Conservation (phyloP, 2,113 vertebrate species). For the Onychostruthus taczanowskii region DNA sequence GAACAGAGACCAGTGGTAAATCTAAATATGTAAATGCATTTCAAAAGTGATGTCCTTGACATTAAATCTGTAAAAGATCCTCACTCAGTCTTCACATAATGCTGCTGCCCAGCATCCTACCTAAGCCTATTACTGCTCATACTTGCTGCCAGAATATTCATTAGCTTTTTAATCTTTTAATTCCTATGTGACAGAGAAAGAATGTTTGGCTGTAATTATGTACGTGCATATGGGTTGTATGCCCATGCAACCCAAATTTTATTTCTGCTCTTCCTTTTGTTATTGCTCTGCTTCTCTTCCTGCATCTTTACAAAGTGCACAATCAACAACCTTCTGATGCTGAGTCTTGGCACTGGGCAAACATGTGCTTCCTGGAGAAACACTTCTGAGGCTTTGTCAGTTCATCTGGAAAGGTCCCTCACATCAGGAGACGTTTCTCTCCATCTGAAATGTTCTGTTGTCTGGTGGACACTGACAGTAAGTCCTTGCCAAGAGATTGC, state of each 20-base stretch:
- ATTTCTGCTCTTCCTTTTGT: not conserved
- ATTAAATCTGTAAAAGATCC: not conserved
- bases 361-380: not conserved
- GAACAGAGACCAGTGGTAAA: not conserved
- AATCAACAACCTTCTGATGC: not conserved
- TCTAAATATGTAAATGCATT: not conserved
- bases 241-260: not conserved
- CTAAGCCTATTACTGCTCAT: not conserved
- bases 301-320: not conserved
- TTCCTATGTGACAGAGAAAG: not conserved
- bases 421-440: not conserved
- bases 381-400: not conserved
- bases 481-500: not conserved
- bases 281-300: not conserved
- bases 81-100: not conserved
- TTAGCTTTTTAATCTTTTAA: slow-evolving; percentile 2
- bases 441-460: not conserved
- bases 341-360: not conserved
- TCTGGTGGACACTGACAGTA: not conserved
- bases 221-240: not conserved
- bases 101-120: not conserved
- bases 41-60: not conserved
- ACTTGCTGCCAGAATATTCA: not conserved
- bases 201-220: not conserved
- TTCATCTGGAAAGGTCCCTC: not conserved